Evolutionary conservation across 2,888 invertebrate genomes (phyloP).

Genomic region (Epsilonema sp.): DNA sequence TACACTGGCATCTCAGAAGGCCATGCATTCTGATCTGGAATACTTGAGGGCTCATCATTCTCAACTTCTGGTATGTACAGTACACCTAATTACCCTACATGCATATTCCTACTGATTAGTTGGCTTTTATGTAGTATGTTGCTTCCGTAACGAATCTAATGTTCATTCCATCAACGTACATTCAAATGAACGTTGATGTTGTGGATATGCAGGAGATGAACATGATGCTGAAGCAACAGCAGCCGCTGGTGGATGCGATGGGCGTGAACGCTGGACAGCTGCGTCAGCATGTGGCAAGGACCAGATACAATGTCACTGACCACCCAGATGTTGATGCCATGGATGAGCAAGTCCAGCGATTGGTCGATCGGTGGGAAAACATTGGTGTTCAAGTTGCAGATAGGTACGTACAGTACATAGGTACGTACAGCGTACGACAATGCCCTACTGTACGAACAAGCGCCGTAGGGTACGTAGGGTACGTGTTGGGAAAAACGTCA

Average conservation of each 20-base stretch:
- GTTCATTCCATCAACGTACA: no score
- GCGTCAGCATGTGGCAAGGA: conserved; percentile 62
- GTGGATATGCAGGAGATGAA: conserved; percentile 48
- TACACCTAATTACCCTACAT: no score
- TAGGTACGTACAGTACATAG: no score
- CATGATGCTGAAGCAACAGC: conserved; percentile 62
- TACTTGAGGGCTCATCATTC: conserved; percentile 53
- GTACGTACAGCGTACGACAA: no score
- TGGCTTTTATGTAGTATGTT: background rate
- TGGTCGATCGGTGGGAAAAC: conserved; percentile 67
- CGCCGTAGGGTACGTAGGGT: no score
- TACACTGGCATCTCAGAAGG: conserved; percentile 64
- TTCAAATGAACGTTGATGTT: no score
- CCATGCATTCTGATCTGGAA: conserved; percentile 64
- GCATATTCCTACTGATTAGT: no score
- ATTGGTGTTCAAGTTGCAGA: conserved; percentile 68
- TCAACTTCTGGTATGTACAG: conserved; percentile 19
- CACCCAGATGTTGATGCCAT: conserved; percentile 68
- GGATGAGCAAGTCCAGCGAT: conserved; percentile 65
- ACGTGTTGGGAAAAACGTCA: no score
- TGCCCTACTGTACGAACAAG: background rate
- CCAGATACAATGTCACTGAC: conserved; percentile 47
- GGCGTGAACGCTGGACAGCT: conserved; percentile 71
- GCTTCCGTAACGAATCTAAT: background rate
- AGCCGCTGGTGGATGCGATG: conserved; percentile 62